phyloP scores from a whole-genome alignment of 2,113 vertebrate species.

The Numenius arquata region DNA sequence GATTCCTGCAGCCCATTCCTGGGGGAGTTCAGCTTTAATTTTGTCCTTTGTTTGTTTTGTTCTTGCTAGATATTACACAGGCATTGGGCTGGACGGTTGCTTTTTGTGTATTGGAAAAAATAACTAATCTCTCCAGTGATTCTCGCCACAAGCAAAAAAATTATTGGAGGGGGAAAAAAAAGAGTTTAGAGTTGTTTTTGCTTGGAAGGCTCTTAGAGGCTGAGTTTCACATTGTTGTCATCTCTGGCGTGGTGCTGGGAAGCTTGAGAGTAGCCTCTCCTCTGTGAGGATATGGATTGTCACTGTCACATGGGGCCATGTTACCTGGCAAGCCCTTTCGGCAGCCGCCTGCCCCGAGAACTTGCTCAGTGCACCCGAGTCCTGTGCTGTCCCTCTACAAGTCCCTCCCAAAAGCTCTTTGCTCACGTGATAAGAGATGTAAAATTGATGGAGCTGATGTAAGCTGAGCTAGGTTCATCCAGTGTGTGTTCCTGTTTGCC shows the following conservation, averaged over 20 bases:
- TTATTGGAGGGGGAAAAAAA: not conserved
- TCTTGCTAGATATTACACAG: not conserved
- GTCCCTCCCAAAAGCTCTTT: not conserved
- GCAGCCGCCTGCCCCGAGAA: not conserved
- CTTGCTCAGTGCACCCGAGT: not conserved
- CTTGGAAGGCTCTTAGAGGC: not conserved
- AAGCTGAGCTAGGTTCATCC: not conserved
- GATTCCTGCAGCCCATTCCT: not conserved
- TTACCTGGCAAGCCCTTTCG: not conserved
- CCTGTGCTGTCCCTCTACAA: not conserved
- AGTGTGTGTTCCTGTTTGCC: not conserved
- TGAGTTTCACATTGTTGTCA: not conserved
- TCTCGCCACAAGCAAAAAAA: not conserved
- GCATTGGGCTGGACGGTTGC: not conserved
- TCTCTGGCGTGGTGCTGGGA: not conserved
- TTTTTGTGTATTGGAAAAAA: constrained; percentile 5
- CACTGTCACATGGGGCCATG: fast-evolving
- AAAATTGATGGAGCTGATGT: not conserved
- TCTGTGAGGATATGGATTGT: not conserved
- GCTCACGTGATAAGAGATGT: not conserved
- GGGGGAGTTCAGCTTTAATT: not conserved
- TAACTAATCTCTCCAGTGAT: not conserved
- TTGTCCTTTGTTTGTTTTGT: not conserved
- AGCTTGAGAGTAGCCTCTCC: fast-evolving
- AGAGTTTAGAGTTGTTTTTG: not conserved